Evolutionary conservation across 2,113 vertebrate species (phyloP).

Genomic region (Peromyscus leucopus): DNA sequence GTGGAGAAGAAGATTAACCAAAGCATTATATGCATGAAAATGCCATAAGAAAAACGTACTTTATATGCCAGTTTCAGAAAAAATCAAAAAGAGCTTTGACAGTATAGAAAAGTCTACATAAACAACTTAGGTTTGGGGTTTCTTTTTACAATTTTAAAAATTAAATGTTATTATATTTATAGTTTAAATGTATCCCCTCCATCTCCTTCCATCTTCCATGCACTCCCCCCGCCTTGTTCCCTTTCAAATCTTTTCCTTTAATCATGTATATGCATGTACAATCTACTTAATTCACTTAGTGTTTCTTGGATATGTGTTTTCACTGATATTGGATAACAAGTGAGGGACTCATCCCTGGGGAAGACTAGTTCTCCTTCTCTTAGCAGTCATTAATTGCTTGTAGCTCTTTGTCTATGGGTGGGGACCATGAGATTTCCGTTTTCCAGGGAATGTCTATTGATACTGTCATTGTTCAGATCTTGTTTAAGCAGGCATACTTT

Average conservation of each 20-base stretch:
- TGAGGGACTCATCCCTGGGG: background rate
- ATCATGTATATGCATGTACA: background rate
- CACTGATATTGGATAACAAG: background rate
- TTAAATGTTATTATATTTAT: background rate
- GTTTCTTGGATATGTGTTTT: background rate
- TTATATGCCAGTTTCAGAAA: background rate
- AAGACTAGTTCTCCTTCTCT: background rate
- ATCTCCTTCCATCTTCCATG: background rate
- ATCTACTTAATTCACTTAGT: background rate
- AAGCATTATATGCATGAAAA: background rate
- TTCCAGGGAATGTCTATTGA: background rate
- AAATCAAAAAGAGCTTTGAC: background rate
- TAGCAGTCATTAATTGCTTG: background rate
- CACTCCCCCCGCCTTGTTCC: background rate
- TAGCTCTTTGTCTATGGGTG: background rate
- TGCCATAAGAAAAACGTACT: background rate
- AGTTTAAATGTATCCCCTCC: background rate
- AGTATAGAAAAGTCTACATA: background rate
- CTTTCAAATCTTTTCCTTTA: background rate
- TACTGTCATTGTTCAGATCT: background rate
- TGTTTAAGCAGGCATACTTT: background rate
- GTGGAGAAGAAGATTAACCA: background rate
- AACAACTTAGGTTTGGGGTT: background rate
- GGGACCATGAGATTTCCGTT: background rate
- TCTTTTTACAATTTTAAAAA: background rate